Percentiles rank a stretch among this genome's conserved stretches.
These are phyloP conservation scores for Neodiprion fabricii DNA, from an alignment of 1,140 invertebrate species.

Conservation along the genomic window DNA sequence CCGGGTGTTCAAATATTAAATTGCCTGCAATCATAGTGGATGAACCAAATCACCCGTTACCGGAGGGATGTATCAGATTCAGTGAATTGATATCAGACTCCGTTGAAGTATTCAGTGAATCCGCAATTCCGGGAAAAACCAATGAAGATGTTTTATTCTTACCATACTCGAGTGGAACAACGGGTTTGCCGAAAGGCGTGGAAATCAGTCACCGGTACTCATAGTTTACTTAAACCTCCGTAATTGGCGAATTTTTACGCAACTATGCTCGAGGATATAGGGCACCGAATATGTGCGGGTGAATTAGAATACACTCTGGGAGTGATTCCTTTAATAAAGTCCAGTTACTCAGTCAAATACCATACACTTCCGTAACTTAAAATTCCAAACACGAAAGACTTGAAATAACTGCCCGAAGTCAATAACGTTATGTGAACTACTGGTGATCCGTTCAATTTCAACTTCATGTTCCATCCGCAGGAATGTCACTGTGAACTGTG, in stretches of 20 bases:
- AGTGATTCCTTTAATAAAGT: not conserved
- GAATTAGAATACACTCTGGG: too few species aligned
- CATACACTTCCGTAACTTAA: too few species aligned
- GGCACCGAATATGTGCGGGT: not conserved
- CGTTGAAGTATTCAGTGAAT: constrained; percentile 36
- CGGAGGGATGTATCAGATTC: constrained; percentile 65
- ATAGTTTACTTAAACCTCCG: not conserved
- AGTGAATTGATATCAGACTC: constrained; percentile 28
- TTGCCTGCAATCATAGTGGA: constrained; percentile 62
- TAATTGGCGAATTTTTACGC: not conserved
- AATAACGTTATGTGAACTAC: too few species aligned
- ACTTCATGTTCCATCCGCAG: constrained; percentile 25
- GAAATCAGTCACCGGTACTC: constrained; percentile 72
- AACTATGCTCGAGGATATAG: not conserved
- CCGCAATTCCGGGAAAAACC: constrained; percentile 51
- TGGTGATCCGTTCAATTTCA: too few species aligned
- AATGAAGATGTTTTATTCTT: constrained; percentile 63
- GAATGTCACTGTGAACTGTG: constrained; percentile 65
- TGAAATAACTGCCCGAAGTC: too few species aligned
- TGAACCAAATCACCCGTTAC: constrained; percentile 57
- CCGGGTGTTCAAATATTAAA: constrained; percentile 52
- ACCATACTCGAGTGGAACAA: constrained; percentile 86
- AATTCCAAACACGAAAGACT: too few species aligned
- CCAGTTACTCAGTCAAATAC: constrained; percentile 1
- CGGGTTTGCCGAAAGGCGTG: constrained; percentile 88